Base-by-base conservation (phyloP, 2,888 invertebrate species). In the Melanophora roralis region DNA sequence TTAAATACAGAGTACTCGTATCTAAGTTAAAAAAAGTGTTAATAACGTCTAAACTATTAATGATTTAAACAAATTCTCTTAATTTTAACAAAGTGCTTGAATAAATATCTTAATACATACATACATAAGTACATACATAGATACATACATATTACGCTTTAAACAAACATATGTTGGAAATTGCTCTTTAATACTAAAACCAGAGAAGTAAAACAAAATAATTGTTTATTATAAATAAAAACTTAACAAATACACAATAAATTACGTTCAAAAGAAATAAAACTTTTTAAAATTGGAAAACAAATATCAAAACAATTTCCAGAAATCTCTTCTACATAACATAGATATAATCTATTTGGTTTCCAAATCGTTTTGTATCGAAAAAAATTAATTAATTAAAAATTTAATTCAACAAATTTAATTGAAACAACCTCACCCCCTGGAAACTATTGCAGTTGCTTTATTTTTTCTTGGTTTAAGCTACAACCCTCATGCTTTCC, bases 401-500 rank as follows among this genome's bases (percentile, higher is more conserved):
- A 73, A 49, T 5, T 1, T 0, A 59, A 69, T 27, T 59, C 55
- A 38, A 16, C 12, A 14, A 32, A 62, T 36, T 45, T n/a, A 12
- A 45, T 32, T 3, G 38, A 27, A 65, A 65, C 47, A 43, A 59
- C 43, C 64, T 43, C 57, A 55, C 76, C 64, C 49, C 64, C 49
- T 43, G 64, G 64, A 71, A 43, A 64, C 57, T 36, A 16, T 36
- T 43, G 32, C 34, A 53, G 8, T 34, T 19, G 8, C 14, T 36
- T 72, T 21, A 14, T 43, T 69, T 62, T 27, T 57, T 62, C n/a
- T n/a, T n/a, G n/a, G n/a, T n/a, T n/a, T n/a, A 23, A 36, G n/a
- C 45, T 43, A 57, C 69, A 57, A 76, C 64, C 76, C 76, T 55
- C 55, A 23, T 27, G 6, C 27, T 55, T 34, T 76, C 59, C 38